Conservation (phyloP, 2,888 invertebrate genomes). For the Bibio marci region DNA sequence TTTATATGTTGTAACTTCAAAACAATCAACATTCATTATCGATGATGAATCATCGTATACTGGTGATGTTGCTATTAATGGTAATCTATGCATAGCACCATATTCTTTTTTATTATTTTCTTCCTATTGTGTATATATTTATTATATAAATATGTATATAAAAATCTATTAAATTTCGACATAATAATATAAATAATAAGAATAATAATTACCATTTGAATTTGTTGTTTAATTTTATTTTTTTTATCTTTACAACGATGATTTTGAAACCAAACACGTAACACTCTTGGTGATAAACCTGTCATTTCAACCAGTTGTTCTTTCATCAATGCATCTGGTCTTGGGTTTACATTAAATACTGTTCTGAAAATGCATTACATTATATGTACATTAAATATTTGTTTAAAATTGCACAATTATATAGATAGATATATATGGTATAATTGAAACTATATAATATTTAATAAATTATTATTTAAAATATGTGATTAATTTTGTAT, state of each 20-base stretch:
- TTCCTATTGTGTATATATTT: not conserved
- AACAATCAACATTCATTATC: conserved; percentile 51
- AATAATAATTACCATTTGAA: not conserved
- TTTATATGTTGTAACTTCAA: conserved; percentile 83
- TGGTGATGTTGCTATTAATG: conserved; percentile 92
- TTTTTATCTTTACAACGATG: conserved; percentile 97
- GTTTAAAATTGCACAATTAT: too few relatives aligned
- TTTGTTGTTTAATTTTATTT: conserved; percentile 2
- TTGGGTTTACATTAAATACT: conserved; percentile 93
- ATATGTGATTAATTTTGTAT: too few relatives aligned
- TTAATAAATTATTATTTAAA: too few relatives aligned
- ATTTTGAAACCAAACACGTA: conserved; percentile 99
- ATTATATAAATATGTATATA: too few relatives aligned
- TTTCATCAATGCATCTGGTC: conserved; percentile 98
- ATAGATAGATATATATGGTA: too few relatives aligned
- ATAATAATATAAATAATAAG: too few relatives aligned
- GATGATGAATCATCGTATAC: conserved; percentile 78
- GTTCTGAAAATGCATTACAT: conserved; percentile 42
- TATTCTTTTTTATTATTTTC: conserved; percentile 34
- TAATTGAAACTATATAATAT: too few relatives aligned
- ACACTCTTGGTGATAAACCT: conserved; percentile 88
- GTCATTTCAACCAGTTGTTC: conserved; percentile 99
- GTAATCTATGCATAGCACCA: conserved; percentile 91
- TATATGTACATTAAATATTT: too few relatives aligned
- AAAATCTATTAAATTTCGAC: too few relatives aligned